Percentiles rank a stretch among this genome's conserved stretches.
phyloP scores from a whole-genome alignment of 2,888 invertebrate species.

The Nomada ferruginata region DNA sequence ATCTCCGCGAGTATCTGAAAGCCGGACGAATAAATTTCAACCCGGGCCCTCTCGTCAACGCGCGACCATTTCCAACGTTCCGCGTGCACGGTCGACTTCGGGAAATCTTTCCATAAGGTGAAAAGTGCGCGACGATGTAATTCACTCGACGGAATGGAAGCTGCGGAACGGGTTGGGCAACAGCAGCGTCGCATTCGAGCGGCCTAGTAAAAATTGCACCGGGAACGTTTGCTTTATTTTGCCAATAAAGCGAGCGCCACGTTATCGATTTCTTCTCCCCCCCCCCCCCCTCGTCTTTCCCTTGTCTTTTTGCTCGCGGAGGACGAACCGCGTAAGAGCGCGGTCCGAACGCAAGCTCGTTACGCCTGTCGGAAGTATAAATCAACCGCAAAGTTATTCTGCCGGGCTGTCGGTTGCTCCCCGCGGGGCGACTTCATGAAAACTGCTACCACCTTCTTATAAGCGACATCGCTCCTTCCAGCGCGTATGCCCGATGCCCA shows the following conservation, averaged over 20 bases:
- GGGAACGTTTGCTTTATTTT: conserved; percentile 19
- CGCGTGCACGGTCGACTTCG: conserved; percentile 11
- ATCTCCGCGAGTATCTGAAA: conserved; percentile 80
- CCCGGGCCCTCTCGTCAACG: conserved; percentile 40
- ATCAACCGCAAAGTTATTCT: conserved; percentile 77
- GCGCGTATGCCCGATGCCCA: conserved; percentile 2
- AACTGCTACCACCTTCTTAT: conserved; percentile 65
- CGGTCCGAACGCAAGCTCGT: conserved; percentile 75
- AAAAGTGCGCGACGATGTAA: not conserved
- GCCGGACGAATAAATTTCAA: conserved; percentile 79
- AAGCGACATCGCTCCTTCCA: conserved; percentile 37
- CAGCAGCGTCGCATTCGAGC: conserved; percentile 27
- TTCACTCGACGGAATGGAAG: not conserved
- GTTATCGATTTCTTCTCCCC: conserved; percentile 54
- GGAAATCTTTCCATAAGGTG: not conserved
- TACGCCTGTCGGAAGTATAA: conserved; percentile 82
- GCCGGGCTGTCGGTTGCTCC: conserved; percentile 64
- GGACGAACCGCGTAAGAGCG: conserved; percentile 50
- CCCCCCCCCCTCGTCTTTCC: too few species aligned
- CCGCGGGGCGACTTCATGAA: conserved; percentile 57
- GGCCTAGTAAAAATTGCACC: conserved; percentile 34
- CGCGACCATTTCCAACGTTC: conserved; percentile 35
- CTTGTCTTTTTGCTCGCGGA: conserved; percentile 2
- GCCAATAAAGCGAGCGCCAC: conserved; percentile 40
- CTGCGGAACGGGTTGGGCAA: not conserved